A percentile compares a stretch with the other conserved stretches of the same genome.
phyloP scores from a whole-genome alignment of 1,140 invertebrate species.

The Panagrolaimus sp. region DNA sequence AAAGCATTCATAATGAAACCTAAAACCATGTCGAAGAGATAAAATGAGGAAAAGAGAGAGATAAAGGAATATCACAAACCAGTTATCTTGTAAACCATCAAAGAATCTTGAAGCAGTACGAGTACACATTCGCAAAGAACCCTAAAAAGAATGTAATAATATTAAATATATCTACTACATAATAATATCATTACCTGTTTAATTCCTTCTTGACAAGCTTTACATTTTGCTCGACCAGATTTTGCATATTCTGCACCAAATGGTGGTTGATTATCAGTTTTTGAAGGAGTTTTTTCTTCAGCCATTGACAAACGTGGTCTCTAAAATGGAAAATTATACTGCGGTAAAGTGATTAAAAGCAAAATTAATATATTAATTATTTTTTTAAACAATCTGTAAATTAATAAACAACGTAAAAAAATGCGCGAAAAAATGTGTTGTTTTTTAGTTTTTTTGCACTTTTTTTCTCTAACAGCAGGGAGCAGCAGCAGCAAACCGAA shows the following conservation, averaged over 20 bases:
- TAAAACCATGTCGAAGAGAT: constrained; percentile 18
- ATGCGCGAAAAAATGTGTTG: too few relatives aligned
- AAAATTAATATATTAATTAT: too few relatives aligned
- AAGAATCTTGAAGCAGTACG: constrained; percentile 40
- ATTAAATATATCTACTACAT: constrained; percentile 22
- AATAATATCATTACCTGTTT: too few relatives aligned
- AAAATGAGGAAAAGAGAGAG: not conserved
- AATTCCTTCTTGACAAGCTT: constrained; percentile 70
- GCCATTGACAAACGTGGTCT: too few relatives aligned
- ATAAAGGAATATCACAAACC: constrained; percentile 28
- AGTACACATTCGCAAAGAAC: constrained; percentile 38
- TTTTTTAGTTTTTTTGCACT: too few relatives aligned
- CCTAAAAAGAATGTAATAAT: constrained; percentile 36
- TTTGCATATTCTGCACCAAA: constrained; percentile 77
- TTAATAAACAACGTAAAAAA: too few relatives aligned
- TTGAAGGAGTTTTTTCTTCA: too few relatives aligned
- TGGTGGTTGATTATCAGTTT: not conserved
- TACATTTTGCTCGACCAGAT: constrained; percentile 73
- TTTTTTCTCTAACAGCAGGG: too few relatives aligned
- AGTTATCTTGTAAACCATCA: constrained; percentile 52
- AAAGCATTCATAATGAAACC: constrained; percentile 92
- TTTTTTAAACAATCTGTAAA: too few relatives aligned
- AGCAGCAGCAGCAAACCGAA: too few relatives aligned
- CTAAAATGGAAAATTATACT: too few relatives aligned
- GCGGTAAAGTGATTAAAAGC: too few relatives aligned